phyloP scores from a whole-genome alignment of 2,113 vertebrate genomes.

The Puma concolor region DNA sequence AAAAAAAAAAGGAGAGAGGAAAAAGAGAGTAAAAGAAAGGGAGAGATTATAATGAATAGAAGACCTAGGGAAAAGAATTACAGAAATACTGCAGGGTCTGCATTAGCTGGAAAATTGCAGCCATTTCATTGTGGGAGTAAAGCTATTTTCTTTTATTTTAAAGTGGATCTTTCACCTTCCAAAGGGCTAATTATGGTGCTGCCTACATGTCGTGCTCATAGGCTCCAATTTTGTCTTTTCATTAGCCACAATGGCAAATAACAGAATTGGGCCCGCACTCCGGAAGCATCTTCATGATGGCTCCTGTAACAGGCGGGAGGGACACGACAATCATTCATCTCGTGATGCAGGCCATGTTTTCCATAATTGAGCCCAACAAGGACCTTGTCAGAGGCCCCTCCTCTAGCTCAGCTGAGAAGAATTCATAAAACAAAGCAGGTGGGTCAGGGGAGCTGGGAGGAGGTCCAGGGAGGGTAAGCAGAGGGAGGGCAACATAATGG shows the following conservation, averaged over 20 bases:
- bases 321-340: slow-evolving; percentile 48
- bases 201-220: slow-evolving; percentile 63
- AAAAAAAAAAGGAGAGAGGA: slow-evolving; percentile 20
- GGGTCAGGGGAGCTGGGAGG: background rate
- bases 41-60: slow-evolving; percentile 62
- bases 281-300: slow-evolving; percentile 29
- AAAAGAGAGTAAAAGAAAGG: slow-evolving; percentile 49
- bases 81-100: slow-evolving; percentile 70
- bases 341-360: slow-evolving; percentile 34
- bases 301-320: slow-evolving; percentile 38
- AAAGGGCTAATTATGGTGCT: slow-evolving; percentile 79
- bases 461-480: background rate
- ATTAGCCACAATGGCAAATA: slow-evolving; percentile 76
- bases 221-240: slow-evolving; percentile 79
- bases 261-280: slow-evolving; percentile 47
- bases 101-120: slow-evolving; percentile 81
- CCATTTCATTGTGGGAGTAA: slow-evolving; percentile 77
- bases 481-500: background rate
- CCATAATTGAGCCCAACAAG: slow-evolving; percentile 1
- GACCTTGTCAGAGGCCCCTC: slow-evolving; percentile 31
- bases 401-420: slow-evolving; percentile 33
- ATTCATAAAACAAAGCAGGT: slow-evolving; percentile 46
- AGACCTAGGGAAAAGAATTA: slow-evolving; percentile 73
- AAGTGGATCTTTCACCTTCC: slow-evolving; percentile 84
- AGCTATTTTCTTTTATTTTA: slow-evolving; percentile 79